A percentile compares a stretch with the other conserved stretches of the same genome.
These are phyloP conservation scores for Mohoua ochrocephala DNA, from an alignment of 2,113 vertebrate species.

Conservation along the genomic window DNA sequence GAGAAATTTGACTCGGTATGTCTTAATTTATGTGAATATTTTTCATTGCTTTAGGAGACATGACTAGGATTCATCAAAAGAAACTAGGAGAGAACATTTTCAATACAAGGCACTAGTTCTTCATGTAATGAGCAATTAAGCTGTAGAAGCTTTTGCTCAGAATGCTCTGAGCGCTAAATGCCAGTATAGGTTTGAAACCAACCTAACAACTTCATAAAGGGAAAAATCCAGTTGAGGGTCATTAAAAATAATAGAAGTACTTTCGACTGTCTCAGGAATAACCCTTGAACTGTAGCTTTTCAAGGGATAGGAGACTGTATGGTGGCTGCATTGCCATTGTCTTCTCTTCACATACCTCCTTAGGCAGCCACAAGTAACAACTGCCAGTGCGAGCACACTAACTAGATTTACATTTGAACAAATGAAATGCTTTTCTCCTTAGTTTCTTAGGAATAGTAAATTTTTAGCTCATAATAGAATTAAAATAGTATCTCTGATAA, in stretches of 20 bases:
- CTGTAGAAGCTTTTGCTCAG: background rate
- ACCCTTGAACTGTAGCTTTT: background rate
- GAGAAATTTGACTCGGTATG: background rate
- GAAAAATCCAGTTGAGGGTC: background rate
- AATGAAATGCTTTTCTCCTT: background rate
- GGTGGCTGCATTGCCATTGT: background rate
- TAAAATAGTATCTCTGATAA: background rate
- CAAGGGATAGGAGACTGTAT: background rate
- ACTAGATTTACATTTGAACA: background rate
- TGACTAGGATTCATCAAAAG: background rate
- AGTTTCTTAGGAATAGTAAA: background rate
- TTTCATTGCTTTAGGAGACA: slow-evolving; percentile 7
- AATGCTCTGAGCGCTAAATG: background rate
- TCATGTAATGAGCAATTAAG: background rate
- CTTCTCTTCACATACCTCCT: background rate
- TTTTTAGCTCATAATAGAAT: background rate
- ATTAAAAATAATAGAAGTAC: background rate
- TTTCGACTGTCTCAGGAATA: background rate
- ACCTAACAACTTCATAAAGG: background rate
- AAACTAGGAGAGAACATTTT: background rate
- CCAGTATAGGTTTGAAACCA: background rate
- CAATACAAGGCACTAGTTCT: background rate
- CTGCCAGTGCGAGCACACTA: background rate
- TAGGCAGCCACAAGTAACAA: background rate
- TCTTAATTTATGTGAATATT: slow-evolving; percentile 10